phyloP scores from a whole-genome alignment of 1,140 invertebrate species.

The Capitella teleta region DNA sequence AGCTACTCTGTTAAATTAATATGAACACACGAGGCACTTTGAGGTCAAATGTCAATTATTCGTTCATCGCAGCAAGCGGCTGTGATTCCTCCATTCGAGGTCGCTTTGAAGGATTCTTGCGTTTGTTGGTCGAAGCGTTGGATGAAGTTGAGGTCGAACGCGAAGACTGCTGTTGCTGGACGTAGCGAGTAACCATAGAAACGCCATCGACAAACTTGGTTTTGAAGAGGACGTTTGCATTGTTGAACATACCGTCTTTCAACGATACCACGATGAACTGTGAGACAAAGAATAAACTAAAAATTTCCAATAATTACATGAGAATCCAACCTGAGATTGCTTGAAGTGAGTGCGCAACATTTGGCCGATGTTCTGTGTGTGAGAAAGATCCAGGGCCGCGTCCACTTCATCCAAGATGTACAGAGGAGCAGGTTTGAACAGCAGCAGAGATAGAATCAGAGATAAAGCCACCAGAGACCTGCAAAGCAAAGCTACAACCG shows the following conservation, averaged over 20 bases:
- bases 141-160: no score
- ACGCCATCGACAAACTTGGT: conserved; percentile 93
- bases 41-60: no score
- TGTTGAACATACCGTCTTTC: conserved; percentile 99
- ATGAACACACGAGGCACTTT: no score
- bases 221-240: conserved; percentile 94
- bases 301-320: neutral
- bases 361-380: conserved; percentile 96
- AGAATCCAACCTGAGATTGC: conserved; percentile 73
- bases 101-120: no score
- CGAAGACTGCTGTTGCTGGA: conserved; percentile 10
- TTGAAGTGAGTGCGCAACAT: conserved; percentile 92
- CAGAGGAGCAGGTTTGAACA: conserved; percentile 94
- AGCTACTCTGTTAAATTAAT: no score
- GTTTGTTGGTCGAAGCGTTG: no score
- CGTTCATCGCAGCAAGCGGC: no score
- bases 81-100: no score
- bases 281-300: conserved; percentile 20
- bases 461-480: conserved; percentile 89
- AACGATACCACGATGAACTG: conserved; percentile 98
- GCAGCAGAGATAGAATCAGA: conserved; percentile 86
- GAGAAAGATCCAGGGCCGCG: conserved; percentile 92
- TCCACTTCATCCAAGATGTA: conserved; percentile 99
- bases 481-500: conserved; percentile 6
- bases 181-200: conserved; percentile 66